phyloP scores from a whole-genome alignment of 1,140 invertebrate genomes.

The Zaprionus lachaisei region DNA sequence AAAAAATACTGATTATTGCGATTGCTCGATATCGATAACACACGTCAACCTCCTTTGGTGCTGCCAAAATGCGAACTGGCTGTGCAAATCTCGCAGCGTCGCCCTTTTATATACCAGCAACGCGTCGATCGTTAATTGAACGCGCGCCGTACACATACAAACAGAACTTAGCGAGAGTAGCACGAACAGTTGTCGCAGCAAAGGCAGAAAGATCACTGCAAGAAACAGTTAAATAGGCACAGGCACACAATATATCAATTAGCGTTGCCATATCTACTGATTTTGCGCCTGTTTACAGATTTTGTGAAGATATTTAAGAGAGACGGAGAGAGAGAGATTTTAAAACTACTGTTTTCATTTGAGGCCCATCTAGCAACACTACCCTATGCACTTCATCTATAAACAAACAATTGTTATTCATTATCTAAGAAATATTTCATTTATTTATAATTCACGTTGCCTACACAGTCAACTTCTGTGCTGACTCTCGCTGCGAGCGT shows the following conservation, averaged over 20 bases:
- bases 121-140: constrained; percentile 41
- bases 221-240: not conserved
- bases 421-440: not conserved
- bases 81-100: constrained; percentile 26
- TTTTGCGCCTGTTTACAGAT: too few relatives aligned
- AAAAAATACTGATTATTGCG: not conserved
- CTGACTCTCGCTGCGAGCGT: not conserved
- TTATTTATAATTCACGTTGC: not conserved
- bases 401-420: not conserved
- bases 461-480: not conserved
- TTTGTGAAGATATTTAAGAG: too few relatives aligned
- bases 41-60: constrained; percentile 51
- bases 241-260: not conserved
- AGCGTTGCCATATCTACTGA: too few relatives aligned
- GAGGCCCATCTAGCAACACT: too few relatives aligned
- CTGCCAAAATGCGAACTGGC: constrained; percentile 63
- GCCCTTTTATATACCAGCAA: constrained; percentile 63
- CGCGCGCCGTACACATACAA: constrained; percentile 25
- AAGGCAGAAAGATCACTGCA: not conserved
- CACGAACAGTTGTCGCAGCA: not conserved
- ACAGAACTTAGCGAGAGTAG: constrained; percentile 14
- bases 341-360: too few relatives aligned
- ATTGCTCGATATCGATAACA: constrained; percentile 19
- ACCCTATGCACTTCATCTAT: too few relatives aligned
- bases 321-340: too few relatives aligned